phyloP scores from a whole-genome alignment of 1,140 invertebrate species.

The Mamestra configurata region DNA sequence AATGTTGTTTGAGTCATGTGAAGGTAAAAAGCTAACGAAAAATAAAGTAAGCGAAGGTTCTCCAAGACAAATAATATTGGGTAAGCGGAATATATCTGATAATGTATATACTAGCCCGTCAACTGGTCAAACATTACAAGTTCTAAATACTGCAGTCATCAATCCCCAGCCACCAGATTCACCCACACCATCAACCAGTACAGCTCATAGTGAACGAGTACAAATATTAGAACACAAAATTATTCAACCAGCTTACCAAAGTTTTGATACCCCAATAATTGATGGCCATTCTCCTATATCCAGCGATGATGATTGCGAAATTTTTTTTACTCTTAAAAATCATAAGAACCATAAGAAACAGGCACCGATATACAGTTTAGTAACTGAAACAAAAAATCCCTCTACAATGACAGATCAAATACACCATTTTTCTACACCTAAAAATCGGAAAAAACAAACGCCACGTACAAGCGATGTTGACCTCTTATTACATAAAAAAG shows the following conservation, averaged over 20 bases:
- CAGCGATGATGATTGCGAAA: conserved; percentile 1
- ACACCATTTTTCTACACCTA: background rate
- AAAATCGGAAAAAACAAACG: background rate
- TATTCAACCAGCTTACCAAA: background rate
- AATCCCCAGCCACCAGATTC: background rate
- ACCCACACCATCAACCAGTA: background rate
- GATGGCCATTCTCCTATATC: conserved; percentile 1
- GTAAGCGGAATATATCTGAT: background rate
- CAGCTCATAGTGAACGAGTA: background rate
- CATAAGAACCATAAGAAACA: background rate
- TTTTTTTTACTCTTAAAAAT: background rate
- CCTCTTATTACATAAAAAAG: background rate
- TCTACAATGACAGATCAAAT: background rate
- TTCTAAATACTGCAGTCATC: background rate
- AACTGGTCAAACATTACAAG: background rate
- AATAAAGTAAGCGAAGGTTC: too few species aligned
- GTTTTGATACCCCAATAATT: background rate
- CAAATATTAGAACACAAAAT: background rate
- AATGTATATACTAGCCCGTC: too few species aligned
- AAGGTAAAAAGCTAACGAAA: too few species aligned
- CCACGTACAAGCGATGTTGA: background rate
- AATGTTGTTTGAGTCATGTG: too few species aligned
- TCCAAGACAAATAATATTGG: conserved; percentile 1
- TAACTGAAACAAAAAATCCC: background rate
- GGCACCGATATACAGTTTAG: background rate